Percentiles rank a stretch among this genome's conserved stretches.
Evolutionary conservation across 2,113 vertebrate species (phyloP).

Genomic region (Sprattus sprattus): DNA sequence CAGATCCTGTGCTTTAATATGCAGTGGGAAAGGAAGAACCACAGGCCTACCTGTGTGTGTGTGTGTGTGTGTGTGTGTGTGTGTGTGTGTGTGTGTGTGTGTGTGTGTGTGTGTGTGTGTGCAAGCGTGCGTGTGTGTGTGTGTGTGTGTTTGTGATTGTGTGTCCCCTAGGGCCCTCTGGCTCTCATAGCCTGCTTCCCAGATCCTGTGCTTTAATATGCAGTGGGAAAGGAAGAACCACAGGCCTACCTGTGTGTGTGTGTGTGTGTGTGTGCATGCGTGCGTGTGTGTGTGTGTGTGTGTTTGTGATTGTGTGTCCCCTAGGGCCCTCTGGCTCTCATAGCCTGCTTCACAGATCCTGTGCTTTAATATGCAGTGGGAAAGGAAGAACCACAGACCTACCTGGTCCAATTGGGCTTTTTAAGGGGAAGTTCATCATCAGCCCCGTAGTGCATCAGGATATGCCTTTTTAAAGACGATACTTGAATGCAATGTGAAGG

Average conservation of each 20-base stretch:
- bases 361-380: not conserved
- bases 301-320: no score
- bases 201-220: not conserved
- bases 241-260: not conserved
- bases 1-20: not conserved
- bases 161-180: not conserved
- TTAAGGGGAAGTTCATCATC: no score
- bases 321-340: not conserved
- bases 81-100: no score
- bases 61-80: no score
- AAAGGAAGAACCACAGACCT: not conserved
- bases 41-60: not conserved
- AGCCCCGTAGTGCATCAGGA: not conserved
- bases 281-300: no score
- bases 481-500: no score
- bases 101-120: no score
- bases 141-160: no score
- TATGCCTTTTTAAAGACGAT: not conserved
- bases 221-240: not conserved
- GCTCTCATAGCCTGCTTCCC: not conserved
- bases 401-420: not conserved
- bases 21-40: not conserved
- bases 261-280: no score
- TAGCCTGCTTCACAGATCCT: not conserved
- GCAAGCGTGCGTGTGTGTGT: no score